Percentiles rank a stretch among this genome's conserved stretches.
phyloP scores from a whole-genome alignment of 2,888 invertebrate genomes.

The Nemoura dubitans region DNA sequence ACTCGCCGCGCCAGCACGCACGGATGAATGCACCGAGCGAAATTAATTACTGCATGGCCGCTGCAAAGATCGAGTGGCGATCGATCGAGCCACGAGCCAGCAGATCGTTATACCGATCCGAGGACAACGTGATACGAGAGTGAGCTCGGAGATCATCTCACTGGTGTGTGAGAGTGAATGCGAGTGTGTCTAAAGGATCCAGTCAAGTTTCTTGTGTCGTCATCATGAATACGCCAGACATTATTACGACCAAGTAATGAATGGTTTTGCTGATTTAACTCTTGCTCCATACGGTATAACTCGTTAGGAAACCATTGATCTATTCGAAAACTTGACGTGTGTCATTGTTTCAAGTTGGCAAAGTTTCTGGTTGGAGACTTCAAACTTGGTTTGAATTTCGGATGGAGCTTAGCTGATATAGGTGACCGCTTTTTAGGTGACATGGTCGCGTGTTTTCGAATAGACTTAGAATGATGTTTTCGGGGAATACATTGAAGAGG shows the following conservation, averaged over 20 bases:
- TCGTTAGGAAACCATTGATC: conserved; percentile 36
- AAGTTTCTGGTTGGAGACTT: background rate
- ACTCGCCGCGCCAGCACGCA: background rate
- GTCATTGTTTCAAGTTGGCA: conserved; percentile 16
- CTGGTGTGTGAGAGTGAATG: background rate
- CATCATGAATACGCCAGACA: conserved; percentile 17
- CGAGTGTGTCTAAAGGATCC: conserved; percentile 24
- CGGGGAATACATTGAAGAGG: background rate
- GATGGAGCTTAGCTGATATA: background rate
- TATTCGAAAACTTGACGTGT: background rate
- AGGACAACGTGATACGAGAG: background rate
- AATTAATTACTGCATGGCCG: background rate
- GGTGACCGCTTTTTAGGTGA: background rate
- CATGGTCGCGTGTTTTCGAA: background rate
- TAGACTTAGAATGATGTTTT: too few relatives aligned
- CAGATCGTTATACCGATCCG: background rate
- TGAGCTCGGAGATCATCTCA: background rate
- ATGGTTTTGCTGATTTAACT: conserved; percentile 39
- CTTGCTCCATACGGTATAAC: conserved; percentile 29
- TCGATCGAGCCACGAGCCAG: background rate
- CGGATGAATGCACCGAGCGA: background rate
- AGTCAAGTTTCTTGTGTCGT: conserved; percentile 36
- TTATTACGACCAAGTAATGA: conserved; percentile 25
- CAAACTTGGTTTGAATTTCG: background rate
- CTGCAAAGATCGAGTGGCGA: background rate